Evolutionary conservation across 2,113 vertebrate genomes (phyloP), one percentile per base, ranked within the genome.

Genomic region (Grus americana): DNA sequence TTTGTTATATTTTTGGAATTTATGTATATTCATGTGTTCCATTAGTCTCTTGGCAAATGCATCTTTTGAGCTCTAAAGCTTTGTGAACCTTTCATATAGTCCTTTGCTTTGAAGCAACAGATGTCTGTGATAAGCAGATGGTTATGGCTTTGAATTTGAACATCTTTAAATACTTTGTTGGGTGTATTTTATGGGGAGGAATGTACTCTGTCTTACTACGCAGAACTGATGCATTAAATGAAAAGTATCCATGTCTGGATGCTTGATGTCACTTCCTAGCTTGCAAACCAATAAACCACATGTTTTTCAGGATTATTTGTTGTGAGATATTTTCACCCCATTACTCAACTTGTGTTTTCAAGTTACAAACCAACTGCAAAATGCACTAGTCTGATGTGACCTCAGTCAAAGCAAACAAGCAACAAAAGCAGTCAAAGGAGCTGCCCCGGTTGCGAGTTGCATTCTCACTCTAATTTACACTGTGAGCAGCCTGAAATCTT

Each of bases 81-180:
- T 88, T 94, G 80, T 73, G 78, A 97, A 86, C 32, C 47, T 93
- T 83, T 93, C 90, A 90, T 93, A 95, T 81, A 84, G 78, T 79
- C 65, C 72, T 40, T 89, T 71, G 29, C 87, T 97, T 96, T 94
- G 90, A 96, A 96, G 89, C 78, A 92, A 92, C 95, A 97, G 93
- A 89, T 95, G 94, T 92, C 85, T 81, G 29, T 6, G n/a, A 95
- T 95, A 94, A 96, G 71, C 89, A 97, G 86, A 97, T 68, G 76
- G 91, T 92, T 91, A 76, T 61, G 62, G 62, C 78, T 93, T 88
- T 86, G 72, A 94, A 94, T 95, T 9, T 71, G 63, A 78, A 84
- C 94, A 96, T 95, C 86, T 97, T 96, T 91, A 95, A 96, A 78
- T 93, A 81, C 62, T 96, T 83, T 85, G 32, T 80, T 92, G 66